These are phyloP conservation scores for Seladonia tumulorum DNA, from an alignment of 2,888 invertebrate species.

Conservation along the genomic window DNA sequence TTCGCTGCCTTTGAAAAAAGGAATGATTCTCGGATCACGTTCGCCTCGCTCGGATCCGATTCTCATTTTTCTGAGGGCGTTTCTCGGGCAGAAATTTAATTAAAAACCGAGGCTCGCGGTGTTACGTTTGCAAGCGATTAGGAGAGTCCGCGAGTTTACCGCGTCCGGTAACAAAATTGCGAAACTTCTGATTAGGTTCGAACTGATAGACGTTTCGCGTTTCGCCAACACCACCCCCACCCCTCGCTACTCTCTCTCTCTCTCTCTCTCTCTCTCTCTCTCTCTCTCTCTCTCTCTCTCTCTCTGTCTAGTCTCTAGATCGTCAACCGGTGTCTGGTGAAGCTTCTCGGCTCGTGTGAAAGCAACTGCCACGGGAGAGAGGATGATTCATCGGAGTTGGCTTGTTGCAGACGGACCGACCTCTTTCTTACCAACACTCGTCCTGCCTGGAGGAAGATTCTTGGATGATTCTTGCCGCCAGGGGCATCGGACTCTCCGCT, in stretches of 20 bases:
- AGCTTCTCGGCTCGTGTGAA: constrained; percentile 36
- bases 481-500: background rate
- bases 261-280: background rate
- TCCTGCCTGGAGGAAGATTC: constrained; percentile 10
- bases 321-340: constrained; percentile 1
- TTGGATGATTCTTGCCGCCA: background rate
- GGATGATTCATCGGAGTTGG: constrained; percentile 72
- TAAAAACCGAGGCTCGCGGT: background rate
- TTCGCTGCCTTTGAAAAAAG: constrained; percentile 26
- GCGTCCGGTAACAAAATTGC: background rate
- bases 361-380: constrained; percentile 46
- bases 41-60: background rate
- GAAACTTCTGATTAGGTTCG: background rate
- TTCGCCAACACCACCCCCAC: background rate
- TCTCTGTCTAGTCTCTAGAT: background rate
- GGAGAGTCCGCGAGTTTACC: background rate
- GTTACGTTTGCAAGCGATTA: background rate
- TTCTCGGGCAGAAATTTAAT: background rate
- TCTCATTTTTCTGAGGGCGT: constrained; percentile 13
- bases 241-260: too few species aligned
- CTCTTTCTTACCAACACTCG: constrained; percentile 57
- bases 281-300: too few species aligned
- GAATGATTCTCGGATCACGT: constrained; percentile 2
- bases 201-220: background rate
- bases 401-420: constrained; percentile 63